Evolutionary conservation across 1,140 invertebrate genomes (phyloP).

Genomic region (Hyphantria cunea): DNA sequence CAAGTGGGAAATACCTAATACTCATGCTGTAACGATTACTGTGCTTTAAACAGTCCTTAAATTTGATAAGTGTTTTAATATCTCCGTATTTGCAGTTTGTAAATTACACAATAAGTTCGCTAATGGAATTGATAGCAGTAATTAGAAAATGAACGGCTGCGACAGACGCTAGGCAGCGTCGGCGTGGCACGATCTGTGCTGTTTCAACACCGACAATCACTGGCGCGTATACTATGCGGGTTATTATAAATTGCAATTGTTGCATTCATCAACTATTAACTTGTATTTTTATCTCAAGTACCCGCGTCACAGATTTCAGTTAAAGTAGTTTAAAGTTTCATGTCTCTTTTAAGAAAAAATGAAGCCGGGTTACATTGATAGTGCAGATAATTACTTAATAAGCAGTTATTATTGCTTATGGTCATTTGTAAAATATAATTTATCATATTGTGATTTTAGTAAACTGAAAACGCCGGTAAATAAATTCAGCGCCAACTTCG

Average conservation of each 20-base stretch:
- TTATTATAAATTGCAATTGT: slow-evolving; percentile 55
- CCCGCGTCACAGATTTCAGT: slow-evolving; percentile 15
- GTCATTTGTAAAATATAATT: too few relatives aligned
- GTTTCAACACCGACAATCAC: slow-evolving; percentile 51
- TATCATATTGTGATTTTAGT: too few relatives aligned
- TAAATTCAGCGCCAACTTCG: too few relatives aligned
- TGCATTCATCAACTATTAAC: slow-evolving; percentile 45
- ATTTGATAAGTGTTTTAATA: slow-evolving; percentile 25
- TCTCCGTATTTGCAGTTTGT: slow-evolving; percentile 25
- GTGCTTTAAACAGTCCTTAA: too few relatives aligned
- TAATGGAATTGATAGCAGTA: slow-evolving; percentile 49
- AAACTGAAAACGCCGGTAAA: too few relatives aligned
- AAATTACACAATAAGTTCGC: slow-evolving; percentile 36
- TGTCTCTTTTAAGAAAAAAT: slow-evolving; percentile 4
- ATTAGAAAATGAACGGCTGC: slow-evolving; percentile 45
- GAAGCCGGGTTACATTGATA: neutral
- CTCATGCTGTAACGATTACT: too few relatives aligned
- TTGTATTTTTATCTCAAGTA: slow-evolving; percentile 30
- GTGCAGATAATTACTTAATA: too few relatives aligned
- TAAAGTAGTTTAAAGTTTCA: slow-evolving; percentile 20
- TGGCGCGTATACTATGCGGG: slow-evolving; percentile 61
- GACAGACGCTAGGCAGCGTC: slow-evolving; percentile 6
- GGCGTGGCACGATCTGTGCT: slow-evolving; percentile 36
- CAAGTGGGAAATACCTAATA: too few relatives aligned
- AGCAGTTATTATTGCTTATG: too few relatives aligned